Evolutionary conservation across 2,888 invertebrate genomes (phyloP).

Genomic region (Stomorhina lunata): DNA sequence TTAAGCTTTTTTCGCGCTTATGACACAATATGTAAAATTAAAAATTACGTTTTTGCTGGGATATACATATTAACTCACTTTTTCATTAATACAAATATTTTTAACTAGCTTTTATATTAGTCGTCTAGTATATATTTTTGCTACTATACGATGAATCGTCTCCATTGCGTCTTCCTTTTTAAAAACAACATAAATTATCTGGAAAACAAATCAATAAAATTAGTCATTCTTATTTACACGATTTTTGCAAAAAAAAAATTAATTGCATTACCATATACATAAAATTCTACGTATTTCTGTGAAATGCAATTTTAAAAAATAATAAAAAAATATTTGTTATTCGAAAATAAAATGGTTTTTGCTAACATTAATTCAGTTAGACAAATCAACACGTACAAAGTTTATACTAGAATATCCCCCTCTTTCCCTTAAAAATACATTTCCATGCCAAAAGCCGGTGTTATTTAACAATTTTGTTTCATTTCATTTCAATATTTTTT

Average conservation of each 20-base stretch:
- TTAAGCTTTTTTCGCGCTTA: too few relatives aligned
- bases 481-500: neutral
- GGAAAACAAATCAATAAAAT: neutral
- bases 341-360: neutral
- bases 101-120: neutral
- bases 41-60: neutral
- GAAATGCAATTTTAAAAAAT: neutral
- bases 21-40: too few relatives aligned
- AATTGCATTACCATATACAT: neutral
- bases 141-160: too few relatives aligned
- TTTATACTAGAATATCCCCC: neutral
- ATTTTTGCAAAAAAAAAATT: constrained; percentile 2
- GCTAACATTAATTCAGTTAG: neutral
- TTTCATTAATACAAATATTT: neutral
- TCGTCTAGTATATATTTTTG: too few relatives aligned
- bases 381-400: neutral
- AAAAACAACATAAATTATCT: neutral
- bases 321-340: neutral
- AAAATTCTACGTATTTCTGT: too few relatives aligned
- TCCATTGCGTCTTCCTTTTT: neutral
- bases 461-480: constrained; percentile 3
- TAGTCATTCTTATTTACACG: constrained; percentile 2
- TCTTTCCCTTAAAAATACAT: neutral
- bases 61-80: neutral
- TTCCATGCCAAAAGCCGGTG: neutral